These are phyloP conservation scores for Garra rufa DNA, from an alignment of 2,113 vertebrate genomes.

Conservation along the genomic window DNA sequence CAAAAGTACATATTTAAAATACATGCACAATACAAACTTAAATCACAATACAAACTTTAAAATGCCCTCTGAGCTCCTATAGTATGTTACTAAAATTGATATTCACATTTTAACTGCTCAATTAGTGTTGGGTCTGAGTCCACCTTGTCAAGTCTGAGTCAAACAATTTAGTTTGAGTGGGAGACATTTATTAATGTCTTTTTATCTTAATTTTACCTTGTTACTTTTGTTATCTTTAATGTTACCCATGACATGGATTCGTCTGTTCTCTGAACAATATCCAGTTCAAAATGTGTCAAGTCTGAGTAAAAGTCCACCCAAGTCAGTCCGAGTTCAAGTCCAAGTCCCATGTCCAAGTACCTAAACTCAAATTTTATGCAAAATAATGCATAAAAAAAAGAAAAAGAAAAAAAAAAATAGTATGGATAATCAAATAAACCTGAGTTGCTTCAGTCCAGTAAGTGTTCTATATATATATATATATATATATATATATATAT, in stretches of 20 bases:
- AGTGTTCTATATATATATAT: too few relatives aligned
- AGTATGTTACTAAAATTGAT: neutral
- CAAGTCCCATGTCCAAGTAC: neutral
- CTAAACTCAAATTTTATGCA: too few relatives aligned
- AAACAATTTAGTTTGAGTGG: neutral
- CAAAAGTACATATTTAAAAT: neutral
- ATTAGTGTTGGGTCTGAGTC: neutral
- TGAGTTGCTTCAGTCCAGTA: neutral
- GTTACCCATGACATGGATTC: neutral
- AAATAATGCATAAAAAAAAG: too few relatives aligned
- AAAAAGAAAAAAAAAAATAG: too few relatives aligned
- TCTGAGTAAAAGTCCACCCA: neutral
- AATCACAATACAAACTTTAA: neutral
- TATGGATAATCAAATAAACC: neutral
- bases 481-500: too few relatives aligned
- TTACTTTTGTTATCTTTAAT: neutral
- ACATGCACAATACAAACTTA: neutral
- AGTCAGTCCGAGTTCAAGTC: neutral
- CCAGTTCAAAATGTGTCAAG: neutral
- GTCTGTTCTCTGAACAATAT: neutral
- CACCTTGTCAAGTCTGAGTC: neutral
- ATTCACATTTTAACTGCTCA: neutral
- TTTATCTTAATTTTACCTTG: neutral
- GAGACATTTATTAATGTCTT: neutral
- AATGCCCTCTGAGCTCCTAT: neutral